Conservation (phyloP, 1,140 invertebrate species). For the Rhynchophorus ferrugineus region DNA sequence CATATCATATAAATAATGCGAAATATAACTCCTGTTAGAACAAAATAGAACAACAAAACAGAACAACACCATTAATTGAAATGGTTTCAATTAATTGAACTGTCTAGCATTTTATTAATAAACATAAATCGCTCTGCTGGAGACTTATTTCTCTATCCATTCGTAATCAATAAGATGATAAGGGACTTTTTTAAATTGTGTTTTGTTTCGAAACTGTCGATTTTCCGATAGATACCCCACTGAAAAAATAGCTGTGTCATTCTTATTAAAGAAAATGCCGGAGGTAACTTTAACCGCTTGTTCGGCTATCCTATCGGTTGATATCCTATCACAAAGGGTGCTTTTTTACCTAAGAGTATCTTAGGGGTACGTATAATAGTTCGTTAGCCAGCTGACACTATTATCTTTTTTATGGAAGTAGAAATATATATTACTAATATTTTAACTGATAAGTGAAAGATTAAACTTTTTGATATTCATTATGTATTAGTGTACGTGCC, state of each 20-base stretch:
- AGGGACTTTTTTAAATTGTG: not conserved
- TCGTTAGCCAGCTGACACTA: not conserved
- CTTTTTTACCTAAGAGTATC: not conserved
- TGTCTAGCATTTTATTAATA: too few relatives aligned
- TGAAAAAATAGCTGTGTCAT: not conserved
- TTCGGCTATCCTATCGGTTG: not conserved
- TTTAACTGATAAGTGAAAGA: not conserved
- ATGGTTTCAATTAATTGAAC: too few relatives aligned
- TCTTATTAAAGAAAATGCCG: not conserved
- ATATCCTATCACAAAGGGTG: not conserved
- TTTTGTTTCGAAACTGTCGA: not conserved
- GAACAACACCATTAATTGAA: too few relatives aligned
- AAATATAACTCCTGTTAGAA: too few relatives aligned
- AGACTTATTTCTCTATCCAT: not conserved
- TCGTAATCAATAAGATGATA: not conserved
- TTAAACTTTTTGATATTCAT: too few relatives aligned
- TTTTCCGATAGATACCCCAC: not conserved
- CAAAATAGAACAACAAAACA: too few relatives aligned
- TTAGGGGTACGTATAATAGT: not conserved
- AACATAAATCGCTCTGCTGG: too few relatives aligned
- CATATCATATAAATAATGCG: too few relatives aligned
- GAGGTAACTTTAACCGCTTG: not conserved
- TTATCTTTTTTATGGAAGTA: not conserved
- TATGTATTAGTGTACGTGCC: too few relatives aligned
- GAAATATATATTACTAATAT: not conserved